These are phyloP conservation scores for Peromyscus polionotus DNA, from an alignment of 2,113 vertebrate species.

Conservation along the genomic window DNA sequence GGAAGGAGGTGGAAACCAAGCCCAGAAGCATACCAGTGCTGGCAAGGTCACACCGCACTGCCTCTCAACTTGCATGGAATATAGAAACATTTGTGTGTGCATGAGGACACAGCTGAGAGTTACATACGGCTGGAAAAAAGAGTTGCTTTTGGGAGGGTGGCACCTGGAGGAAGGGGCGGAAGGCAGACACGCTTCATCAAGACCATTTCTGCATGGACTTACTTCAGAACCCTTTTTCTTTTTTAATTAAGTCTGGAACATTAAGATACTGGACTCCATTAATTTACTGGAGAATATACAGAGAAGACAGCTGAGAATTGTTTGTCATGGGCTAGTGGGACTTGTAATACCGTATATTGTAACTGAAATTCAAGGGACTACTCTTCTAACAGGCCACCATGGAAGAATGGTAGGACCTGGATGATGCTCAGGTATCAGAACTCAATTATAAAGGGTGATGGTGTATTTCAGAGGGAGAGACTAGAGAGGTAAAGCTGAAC, in stretches of 20 bases:
- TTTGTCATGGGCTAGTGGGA: background rate
- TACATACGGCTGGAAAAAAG: rapidly evolving
- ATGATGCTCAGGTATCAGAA: background rate
- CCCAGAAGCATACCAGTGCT: background rate
- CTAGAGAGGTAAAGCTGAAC: background rate
- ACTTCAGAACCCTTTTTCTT: background rate
- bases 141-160: background rate
- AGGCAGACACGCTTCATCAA: background rate
- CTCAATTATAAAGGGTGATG: background rate
- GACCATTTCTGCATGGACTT: background rate
- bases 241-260: background rate
- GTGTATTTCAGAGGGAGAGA: background rate
- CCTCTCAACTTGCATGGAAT: background rate
- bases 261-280: background rate
- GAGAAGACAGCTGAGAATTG: background rate
- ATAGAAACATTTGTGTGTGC: rapidly evolving
- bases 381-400: background rate
- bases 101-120: background rate
- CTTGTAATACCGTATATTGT: rapidly evolving
- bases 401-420: background rate
- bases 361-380: background rate
- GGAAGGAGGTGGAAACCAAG: background rate
- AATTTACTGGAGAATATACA: background rate
- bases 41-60: background rate
- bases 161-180: background rate